Conservation (phyloP, 2,888 invertebrate species). For the Seira ritae region DNA sequence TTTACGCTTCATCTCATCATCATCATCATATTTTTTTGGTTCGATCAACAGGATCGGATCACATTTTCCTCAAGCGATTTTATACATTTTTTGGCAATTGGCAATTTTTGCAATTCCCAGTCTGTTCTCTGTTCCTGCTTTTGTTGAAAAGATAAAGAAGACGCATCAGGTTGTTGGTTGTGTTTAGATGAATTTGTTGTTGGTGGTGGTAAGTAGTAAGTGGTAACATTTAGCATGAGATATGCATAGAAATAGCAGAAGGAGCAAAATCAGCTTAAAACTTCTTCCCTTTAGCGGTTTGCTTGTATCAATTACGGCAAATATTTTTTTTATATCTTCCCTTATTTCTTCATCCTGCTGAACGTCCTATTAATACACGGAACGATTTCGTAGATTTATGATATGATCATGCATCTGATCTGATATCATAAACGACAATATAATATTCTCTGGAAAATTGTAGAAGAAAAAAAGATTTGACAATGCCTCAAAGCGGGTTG, state of each 20-base stretch:
- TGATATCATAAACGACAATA: too few relatives aligned
- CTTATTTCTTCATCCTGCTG: neutral
- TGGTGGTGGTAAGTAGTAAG: too few relatives aligned
- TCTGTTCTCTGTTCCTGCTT: neutral
- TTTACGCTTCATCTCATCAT: too few relatives aligned
- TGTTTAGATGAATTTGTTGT: too few relatives aligned
- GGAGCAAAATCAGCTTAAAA: neutral
- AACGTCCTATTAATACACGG: neutral
- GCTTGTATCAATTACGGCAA: neutral
- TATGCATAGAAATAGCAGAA: neutral
- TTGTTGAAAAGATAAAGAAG: neutral
- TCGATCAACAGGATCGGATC: too few relatives aligned
- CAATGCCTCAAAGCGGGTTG: too few relatives aligned
- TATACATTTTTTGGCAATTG: neutral
- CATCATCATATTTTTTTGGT: too few relatives aligned
- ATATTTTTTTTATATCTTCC: neutral
- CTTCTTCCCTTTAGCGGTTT: neutral
- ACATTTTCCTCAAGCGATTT: neutral
- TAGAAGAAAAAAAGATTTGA: too few relatives aligned
- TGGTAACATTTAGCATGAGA: too few relatives aligned
- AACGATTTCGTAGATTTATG: neutral
- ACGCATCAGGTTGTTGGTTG: neutral
- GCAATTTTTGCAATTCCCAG: neutral
- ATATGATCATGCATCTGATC: neutral
- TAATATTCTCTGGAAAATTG: too few relatives aligned